Percentiles rank a stretch among this genome's conserved stretches.
Conservation (phyloP, 2,113 vertebrate genomes). For the Eulemur macaco region DNA sequence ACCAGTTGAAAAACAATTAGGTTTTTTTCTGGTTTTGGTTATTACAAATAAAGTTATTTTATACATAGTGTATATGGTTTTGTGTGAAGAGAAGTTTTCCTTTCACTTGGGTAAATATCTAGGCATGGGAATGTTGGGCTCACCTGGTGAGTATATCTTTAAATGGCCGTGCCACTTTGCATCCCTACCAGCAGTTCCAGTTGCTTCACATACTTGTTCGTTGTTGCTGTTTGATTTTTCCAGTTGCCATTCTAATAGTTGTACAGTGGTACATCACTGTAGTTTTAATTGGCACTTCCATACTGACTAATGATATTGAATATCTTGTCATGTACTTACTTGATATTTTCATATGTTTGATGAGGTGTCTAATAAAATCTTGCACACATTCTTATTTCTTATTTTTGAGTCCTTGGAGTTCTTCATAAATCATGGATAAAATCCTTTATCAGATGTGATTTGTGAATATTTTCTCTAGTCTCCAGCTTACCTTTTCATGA, state of each 20-base stretch:
- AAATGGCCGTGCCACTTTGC: rapidly evolving
- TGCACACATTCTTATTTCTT: background rate
- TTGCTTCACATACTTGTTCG: background rate
- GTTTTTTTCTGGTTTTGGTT: background rate
- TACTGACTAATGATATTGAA: background rate
- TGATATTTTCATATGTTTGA: background rate
- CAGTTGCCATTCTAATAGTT: background rate
- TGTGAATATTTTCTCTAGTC: background rate
- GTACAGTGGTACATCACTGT: rapidly evolving
- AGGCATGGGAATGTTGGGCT: background rate
- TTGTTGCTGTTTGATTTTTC: background rate
- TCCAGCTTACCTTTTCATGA: background rate
- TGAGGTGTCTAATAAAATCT: background rate
- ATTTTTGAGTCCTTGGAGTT: background rate
- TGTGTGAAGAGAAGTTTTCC: background rate
- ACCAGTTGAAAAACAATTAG: background rate
- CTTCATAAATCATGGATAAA: background rate
- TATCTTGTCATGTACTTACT: background rate
- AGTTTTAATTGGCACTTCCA: background rate
- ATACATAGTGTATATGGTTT: too few relatives aligned
- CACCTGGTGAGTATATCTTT: rapidly evolving
- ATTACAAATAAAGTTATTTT: background rate
- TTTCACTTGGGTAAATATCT: background rate
- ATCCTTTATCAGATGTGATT: background rate
- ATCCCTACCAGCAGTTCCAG: rapidly evolving